Base-by-base conservation (phyloP, 2,113 vertebrate species). In the Barnardius zonarius region DNA sequence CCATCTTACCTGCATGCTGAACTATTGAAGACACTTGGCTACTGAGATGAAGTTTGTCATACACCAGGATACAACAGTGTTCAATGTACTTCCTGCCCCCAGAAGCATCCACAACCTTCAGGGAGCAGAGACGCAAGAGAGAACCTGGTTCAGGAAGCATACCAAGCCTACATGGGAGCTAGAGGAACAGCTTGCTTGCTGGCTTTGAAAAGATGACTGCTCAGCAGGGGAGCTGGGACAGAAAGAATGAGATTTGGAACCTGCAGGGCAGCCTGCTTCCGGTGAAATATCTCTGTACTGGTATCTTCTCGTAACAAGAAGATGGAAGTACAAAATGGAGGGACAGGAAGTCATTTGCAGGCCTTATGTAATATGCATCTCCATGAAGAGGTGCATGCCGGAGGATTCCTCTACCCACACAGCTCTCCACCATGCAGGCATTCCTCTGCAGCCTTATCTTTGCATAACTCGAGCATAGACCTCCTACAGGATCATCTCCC, bases 401-500 rank as follows among this genome's bases (percentile, higher is more conserved):
- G 73, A 44, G 61, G 12, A 76, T 84, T 54, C 30, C 74, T 86
- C 44, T 75, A 12, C 95, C 86, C 81, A 54, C 76, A 39, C 57
- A 66, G 77, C 2, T 0, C 67, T 75, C 43, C 61, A 16, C 37
- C 25, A 3, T 31, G 61, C 83, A 61, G 88, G 73, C 83, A 62
- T 78, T 69, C 82, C 94, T 92, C 95, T 37, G 0, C 77, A 86
- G 5, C 79, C 77, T 70, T 75, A 48, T 80, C 85, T 79, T 78
- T 91, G 86, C 81, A 85, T 10, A 52, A 84, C 57, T 79, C 74
- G 13, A 22, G 66, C 69, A 62, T 7, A 91, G 95, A 19, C 92
- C 88, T 95, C 96, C 95, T 76, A 95, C 94, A 92, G 33, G 49
- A 96, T 92, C 79, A 83, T 67, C 95, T 83, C 93, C 96, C 93